Conservation (phyloP, 2,113 vertebrate genomes). For the Pelmatolapia mariae region DNA sequence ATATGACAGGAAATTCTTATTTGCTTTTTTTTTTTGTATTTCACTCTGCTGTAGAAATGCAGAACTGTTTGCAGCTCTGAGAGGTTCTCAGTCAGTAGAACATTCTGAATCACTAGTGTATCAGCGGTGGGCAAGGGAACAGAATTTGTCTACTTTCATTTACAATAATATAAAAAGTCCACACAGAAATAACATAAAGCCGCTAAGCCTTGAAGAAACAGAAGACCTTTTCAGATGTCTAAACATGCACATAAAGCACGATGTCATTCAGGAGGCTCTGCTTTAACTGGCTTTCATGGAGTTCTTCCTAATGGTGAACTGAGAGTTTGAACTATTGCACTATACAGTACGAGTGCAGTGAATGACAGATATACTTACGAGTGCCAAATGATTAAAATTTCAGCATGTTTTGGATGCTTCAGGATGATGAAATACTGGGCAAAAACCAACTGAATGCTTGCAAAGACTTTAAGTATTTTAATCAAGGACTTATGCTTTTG, state of each 20-base stretch:
- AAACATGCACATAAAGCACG: neutral
- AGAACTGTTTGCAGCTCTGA: neutral
- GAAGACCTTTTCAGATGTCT: neutral
- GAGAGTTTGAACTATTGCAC: neutral
- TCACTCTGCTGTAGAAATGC: neutral
- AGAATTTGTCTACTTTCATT: neutral
- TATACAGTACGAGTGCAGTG: neutral
- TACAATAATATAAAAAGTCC: neutral
- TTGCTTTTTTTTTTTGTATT: conserved; percentile 4
- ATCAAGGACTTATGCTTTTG: neutral
- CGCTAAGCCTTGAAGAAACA: neutral
- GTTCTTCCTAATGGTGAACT: neutral
- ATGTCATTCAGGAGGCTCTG: neutral
- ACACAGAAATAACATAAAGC: neutral
- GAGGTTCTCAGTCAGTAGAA: conserved; percentile 22
- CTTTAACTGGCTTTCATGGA: neutral
- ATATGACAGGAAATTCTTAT: conserved; percentile 55
- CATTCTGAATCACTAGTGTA: neutral
- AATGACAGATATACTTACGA: neutral
- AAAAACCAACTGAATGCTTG: conserved; percentile 1
- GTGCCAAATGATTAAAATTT: conserved; percentile 3
- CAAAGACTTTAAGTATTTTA: neutral
- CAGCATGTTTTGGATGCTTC: neutral
- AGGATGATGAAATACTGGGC: conserved; percentile 30
- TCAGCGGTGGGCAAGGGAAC: neutral